Evolutionary conservation across 1,140 invertebrate species (phyloP), one percentile per base, ranked within the genome.

Genomic region (Bathynomus jamesi): DNA sequence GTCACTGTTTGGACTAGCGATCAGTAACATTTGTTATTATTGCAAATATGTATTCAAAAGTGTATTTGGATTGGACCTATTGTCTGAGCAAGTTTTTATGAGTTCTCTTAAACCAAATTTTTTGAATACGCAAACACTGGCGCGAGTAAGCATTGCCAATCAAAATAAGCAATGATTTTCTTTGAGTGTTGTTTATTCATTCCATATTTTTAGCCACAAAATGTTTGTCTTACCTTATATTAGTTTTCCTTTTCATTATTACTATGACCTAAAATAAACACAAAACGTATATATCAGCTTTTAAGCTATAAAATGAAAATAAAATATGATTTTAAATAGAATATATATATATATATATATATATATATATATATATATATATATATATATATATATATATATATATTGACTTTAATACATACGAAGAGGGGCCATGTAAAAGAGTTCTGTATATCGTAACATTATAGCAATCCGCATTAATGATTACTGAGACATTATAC

Each of bases 321-420:
- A n/a, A n/a, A n/a, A n/a, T n/a, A n/a, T n/a, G n/a, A n/a, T n/a
- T n/a, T n/a, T n/a, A n/a, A n/a, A n/a, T n/a, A n/a, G n/a, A 17
- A 53, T 53, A 53, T 53, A 53, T 53, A 53, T 53, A 40, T 40
- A 40, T 53, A 53, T 53, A 53, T 53, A 53, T 53, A n/a, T 53
- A 53, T 53, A 53, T 53, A 53, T 53, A 53, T 53, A 53, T 53
- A 53, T 40, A 53, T 53, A 53, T 53, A 53, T 3, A 40, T 3
- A 53, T 53, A 53, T 3, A 53, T 53, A 53, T 53, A 53, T 53
- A 53, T 53, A 53, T 53, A 53, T 53, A 53, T 53, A 53, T 53
- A 53, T 53, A 53, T 53, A 53, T 53, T 17, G 13, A 53, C 21
- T 17, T 53, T n/a, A n/a, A n/a, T n/a, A n/a, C n/a, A n/a, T n/a